Base-by-base conservation (phyloP, 2,797 vertebrate genomes). In the Anas capensis region DNA sequence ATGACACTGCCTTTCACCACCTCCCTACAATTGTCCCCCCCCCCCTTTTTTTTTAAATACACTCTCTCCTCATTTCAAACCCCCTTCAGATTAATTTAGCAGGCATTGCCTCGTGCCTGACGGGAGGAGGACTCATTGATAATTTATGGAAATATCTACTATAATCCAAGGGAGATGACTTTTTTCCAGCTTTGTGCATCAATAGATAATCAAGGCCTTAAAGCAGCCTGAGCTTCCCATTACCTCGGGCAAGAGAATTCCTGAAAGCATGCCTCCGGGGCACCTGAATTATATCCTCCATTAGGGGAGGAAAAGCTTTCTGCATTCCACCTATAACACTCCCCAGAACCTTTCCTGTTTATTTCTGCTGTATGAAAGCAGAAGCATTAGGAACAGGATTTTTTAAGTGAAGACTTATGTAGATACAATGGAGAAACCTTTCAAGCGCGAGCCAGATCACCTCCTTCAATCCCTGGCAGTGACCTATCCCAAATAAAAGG, bases 241-340 rank as follows among this genome's bases (percentile, higher is more conserved):
- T 99, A 99, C 99, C 99, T 99, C 99, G 83, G 99, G 99, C 99
- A 98, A 99, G 99, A 99, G 98, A 99, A 99, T 99, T 99, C 98
- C 99, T 99, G 99, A 99, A 99, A 99, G 99, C 98, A 98, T 99
- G 99, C 99, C 99, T 99, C 98, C 97, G 98, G 99, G 99, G 99
- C 99, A 99, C 98, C 99, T 99, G 99, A 99, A 99, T 99, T 99
- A 99, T 99, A 99, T 98, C 99, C 99, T 98, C 99, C 99, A 99
- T 99, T 99, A 99, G 99, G 98, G 98, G 98, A 98, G 98, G 98
- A 98, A 98, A 98, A 98, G 97, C 98, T 99, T 98, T 98, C 98
- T 99, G 98, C 98, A 98, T 99, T 99, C 98, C 98, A 98, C 98
- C 98, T 98, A 98, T 98, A 99, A 99, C 98, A 98, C 98, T 98